Base-by-base conservation (phyloP, 1,140 invertebrate genomes). In the Babylonia areolata region DNA sequence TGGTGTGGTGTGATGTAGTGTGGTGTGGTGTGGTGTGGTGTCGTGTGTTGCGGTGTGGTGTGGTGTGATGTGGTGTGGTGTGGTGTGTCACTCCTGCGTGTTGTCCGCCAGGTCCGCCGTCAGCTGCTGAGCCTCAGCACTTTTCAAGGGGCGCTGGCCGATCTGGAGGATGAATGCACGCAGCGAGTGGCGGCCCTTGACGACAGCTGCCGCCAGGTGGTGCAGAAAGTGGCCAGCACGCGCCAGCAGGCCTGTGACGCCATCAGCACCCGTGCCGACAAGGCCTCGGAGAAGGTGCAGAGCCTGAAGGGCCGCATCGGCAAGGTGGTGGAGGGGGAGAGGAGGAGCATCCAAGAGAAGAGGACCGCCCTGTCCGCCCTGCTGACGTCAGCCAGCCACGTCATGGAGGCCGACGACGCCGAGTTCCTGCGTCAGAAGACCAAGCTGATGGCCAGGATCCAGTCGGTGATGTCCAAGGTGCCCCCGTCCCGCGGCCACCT, bases 121-220 rank as follows among this genome's bases (percentile, higher is more conserved):
- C 82, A 84, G 82, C 82, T 84, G 40, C 64, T 84, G 82, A 84
- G 82, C 40, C 31, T 84, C 64, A 73, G 64, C 20, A 84, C 82
- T 23, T 73, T 84, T 12, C 82, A 73, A n/a, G 82, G 82, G 37
- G 82, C 82, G 58, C 69, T 84, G n/a, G 82, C 69, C 37, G 69
- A 73, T 39, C 82, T 84, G 64, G 64, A 84, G 69, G 82, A 84
- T 37, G 82, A 84, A 28, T 17, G 82, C 54, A 23, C 15, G 23
- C 64, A 73, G 3, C 31, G 82, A 46, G 69, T 69, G 39, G 31
- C 40, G 37, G 39, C 69, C 33, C 82, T 84, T 58, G 64, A 84
- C 28, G 37, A 42, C 82, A 84, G 82, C 82, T 84, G 82, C 40
- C 35, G 37, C 64, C 54, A 46, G 28, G 69, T 75, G 39, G 54